Percentiles rank a stretch among this genome's conserved stretches.
These are phyloP conservation scores for Rhynchotus rufescens DNA, from an alignment of 2,797 vertebrate species.

Conservation along the genomic window DNA sequence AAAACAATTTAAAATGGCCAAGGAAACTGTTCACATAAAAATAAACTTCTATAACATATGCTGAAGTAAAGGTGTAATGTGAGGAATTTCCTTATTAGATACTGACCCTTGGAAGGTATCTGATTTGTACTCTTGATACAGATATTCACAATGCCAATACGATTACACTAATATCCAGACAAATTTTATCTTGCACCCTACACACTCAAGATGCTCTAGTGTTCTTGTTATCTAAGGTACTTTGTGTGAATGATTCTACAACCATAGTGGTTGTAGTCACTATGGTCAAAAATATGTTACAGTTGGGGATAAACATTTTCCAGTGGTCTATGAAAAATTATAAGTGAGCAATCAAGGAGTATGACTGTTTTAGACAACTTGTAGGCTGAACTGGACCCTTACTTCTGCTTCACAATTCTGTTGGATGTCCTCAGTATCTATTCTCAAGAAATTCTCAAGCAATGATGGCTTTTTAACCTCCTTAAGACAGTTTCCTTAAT, in stretches of 20 bases:
- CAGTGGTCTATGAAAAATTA: neutral
- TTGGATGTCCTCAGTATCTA: neutral
- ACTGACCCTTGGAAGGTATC: neutral
- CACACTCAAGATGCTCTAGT: neutral
- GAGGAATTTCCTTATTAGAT: neutral
- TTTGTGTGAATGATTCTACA: neutral
- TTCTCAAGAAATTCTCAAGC: too few species aligned
- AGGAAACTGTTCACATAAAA: neutral
- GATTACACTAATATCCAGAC: neutral
- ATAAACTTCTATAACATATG: neutral
- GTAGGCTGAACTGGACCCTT: neutral
- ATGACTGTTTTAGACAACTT: neutral
- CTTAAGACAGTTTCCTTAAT: neutral
- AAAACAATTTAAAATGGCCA: neutral
- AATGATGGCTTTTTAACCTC: neutral
- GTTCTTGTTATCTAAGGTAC: neutral
- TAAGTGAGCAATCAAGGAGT: neutral
- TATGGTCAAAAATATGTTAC: neutral
- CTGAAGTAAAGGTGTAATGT: neutral
- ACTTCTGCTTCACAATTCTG: neutral
- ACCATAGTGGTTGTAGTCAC: neutral
- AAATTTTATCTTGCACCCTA: neutral
- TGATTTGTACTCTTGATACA: neutral
- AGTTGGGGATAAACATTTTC: neutral
- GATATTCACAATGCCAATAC: neutral